A percentile compares a stretch with the other conserved stretches of the same genome.
phyloP scores from a whole-genome alignment of 2,797 vertebrate genomes.

The Morus bassanus region DNA sequence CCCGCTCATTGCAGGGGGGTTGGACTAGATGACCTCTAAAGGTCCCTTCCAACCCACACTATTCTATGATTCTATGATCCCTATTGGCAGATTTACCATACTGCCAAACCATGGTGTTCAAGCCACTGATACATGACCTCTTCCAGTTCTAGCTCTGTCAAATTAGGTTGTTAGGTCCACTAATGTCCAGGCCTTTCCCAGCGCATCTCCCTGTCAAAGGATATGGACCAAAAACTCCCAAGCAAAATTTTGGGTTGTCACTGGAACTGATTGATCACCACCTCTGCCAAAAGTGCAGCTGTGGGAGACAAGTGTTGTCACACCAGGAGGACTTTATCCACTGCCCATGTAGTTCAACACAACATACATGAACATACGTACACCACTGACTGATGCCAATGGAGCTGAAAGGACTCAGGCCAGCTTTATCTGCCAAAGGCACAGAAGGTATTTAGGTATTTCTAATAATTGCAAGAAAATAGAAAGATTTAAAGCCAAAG shows the following conservation, averaged over 20 bases:
- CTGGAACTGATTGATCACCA: not conserved
- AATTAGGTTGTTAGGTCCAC: not conserved
- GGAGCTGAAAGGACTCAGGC: not conserved
- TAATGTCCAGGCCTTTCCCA: not conserved
- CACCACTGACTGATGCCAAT: not conserved
- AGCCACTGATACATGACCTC: not conserved
- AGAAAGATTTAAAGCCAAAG: not conserved
- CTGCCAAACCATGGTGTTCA: not conserved
- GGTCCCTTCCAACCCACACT: not conserved
- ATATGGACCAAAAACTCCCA: not conserved
- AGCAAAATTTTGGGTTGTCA: not conserved
- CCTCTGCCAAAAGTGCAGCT: not conserved
- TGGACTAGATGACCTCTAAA: not conserved
- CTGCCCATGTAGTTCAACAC: not conserved
- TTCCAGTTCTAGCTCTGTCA: not conserved
- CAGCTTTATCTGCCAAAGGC: not conserved
- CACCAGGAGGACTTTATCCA: not conserved
- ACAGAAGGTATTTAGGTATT: not conserved
- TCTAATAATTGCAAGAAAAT: not conserved
- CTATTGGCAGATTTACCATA: not conserved
- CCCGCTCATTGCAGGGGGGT: not conserved
- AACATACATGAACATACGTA: not conserved
- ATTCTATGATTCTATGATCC: not conserved
- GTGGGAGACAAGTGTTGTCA: not conserved
- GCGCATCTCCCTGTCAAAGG: fast-evolving